Base-by-base conservation (phyloP, 2,888 invertebrate species). In the Lepeophtheirus nordmannii region DNA sequence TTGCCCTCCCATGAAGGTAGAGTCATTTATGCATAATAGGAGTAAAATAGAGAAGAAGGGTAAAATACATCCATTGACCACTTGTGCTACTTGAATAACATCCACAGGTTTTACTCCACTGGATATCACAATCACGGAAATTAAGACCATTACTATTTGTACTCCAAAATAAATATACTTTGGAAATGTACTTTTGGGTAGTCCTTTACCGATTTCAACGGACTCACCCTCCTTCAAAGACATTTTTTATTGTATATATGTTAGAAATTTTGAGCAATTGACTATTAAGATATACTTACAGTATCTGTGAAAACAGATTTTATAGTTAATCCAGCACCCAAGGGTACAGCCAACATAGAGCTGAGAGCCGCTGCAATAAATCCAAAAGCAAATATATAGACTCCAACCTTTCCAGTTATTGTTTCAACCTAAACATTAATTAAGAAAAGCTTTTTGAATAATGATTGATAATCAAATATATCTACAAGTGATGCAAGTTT, bases 331-430 rank as follows among this genome's bases (percentile, higher is more conserved):
- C 41, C 64, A 22, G 64, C 64, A 12, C 64, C 64, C 10, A 64
- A 37, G 10, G 64, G 64, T n/a, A 64, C 64, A 17, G 64, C 41
- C 56, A 64, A 56, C 64, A 64, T 64, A 22, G 64, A 64, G 22
- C 64, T 64, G 10, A 64, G 22, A 10, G 64, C 64, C 14, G 64
- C 64, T n/a, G 64, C 46, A 8, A 64, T 57, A 30, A 64, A 64
- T 30, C 64, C 64, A 11, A 64, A n/a, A 3, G 56, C 7, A 23
- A 64, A 64, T n/a, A 64, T 56, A 12, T 23, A 23, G 22, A 64
- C 30, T 1, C 64, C 64, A 22, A 56, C 64, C 3, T 46, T 14
- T 22, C 64, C 64, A 20, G 22, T 23, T 11, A 56, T 41, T 14
- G 53, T 12, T 39, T 20, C 12, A n/a, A 64, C 41, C 46, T 46